These are phyloP conservation scores for Pristiophorus japonicus DNA, from an alignment of 2,113 vertebrate species.

Conservation along the genomic window DNA sequence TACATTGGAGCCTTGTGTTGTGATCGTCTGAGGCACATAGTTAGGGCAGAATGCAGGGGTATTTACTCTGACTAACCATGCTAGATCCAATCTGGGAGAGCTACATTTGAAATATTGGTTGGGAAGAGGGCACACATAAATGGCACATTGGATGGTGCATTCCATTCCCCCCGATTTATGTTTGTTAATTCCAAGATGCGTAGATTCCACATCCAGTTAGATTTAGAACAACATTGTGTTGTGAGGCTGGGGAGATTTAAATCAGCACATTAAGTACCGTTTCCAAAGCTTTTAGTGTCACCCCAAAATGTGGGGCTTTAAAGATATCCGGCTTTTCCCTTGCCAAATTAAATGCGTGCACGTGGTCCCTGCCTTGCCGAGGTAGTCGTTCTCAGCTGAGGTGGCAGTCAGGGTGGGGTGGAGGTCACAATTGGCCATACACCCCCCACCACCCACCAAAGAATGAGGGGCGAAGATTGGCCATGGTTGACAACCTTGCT, in stretches of 20 bases:
- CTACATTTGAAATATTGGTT: background rate
- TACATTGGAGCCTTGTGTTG: too few species aligned
- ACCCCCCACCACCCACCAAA: too few species aligned
- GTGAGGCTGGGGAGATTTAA: background rate
- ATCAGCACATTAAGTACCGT: background rate
- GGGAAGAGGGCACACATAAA: background rate
- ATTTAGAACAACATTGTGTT: background rate
- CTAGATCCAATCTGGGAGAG: background rate
- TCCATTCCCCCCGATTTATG: background rate
- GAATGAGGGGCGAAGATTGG: too few species aligned
- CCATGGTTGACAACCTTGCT: background rate
- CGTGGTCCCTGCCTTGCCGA: background rate
- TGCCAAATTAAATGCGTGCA: background rate
- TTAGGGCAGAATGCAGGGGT: background rate
- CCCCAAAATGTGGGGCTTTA: background rate
- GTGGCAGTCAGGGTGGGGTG: background rate
- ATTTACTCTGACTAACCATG: background rate
- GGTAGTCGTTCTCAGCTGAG: background rate
- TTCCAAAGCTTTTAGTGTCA: background rate
- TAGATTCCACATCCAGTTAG: background rate
- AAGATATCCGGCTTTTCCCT: too few species aligned
- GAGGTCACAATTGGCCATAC: background rate
- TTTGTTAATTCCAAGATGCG: background rate
- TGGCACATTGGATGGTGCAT: background rate
- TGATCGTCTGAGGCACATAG: background rate